Evolutionary conservation across 1,140 invertebrate genomes (phyloP).

Genomic region (Bemisia tabaci): DNA sequence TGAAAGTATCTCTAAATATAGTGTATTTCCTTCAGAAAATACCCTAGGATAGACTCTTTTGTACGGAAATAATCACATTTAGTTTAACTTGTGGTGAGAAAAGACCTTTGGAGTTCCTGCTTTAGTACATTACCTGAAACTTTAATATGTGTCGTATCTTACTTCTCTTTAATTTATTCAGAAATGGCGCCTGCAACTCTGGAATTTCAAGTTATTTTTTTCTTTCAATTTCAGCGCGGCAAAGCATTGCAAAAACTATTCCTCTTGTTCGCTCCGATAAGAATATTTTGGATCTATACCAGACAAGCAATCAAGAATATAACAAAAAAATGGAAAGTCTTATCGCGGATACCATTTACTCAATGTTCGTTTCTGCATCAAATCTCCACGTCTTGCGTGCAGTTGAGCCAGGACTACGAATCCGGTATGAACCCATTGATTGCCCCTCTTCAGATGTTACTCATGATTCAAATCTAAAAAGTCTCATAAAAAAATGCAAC

Average conservation of each 20-base stretch:
- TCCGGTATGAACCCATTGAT: conserved; percentile 15
- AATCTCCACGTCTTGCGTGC: conserved; percentile 52
- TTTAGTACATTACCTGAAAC: too few relatives aligned
- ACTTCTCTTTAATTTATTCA: too few relatives aligned
- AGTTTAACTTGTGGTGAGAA: too few relatives aligned
- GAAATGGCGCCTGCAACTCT: too few relatives aligned
- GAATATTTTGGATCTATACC: conserved; percentile 35
- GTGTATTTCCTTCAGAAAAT: too few relatives aligned
- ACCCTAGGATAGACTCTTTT: too few relatives aligned
- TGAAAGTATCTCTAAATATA: too few relatives aligned
- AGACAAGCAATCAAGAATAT: conserved; percentile 2
- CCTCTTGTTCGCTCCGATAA: conserved; percentile 46
- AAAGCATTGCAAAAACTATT: conserved; percentile 39
- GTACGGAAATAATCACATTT: too few relatives aligned
- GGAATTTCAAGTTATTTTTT: not conserved
- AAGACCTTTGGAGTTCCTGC: too few relatives aligned
- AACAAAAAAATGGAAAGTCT: conserved; percentile 11
- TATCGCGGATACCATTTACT: conserved; percentile 37
- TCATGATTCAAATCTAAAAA: conserved; percentile 6
- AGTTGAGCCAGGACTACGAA: conserved; percentile 48
- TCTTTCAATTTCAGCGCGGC: conserved; percentile 31
- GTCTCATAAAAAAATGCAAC: conserved; percentile 14
- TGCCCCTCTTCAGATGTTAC: conserved; percentile 8
- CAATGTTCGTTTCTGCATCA: conserved; percentile 45
- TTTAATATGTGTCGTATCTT: too few relatives aligned